These are phyloP conservation scores for Malurus cyaneus DNA, from an alignment of 2,113 vertebrate species.

Conservation along the genomic window DNA sequence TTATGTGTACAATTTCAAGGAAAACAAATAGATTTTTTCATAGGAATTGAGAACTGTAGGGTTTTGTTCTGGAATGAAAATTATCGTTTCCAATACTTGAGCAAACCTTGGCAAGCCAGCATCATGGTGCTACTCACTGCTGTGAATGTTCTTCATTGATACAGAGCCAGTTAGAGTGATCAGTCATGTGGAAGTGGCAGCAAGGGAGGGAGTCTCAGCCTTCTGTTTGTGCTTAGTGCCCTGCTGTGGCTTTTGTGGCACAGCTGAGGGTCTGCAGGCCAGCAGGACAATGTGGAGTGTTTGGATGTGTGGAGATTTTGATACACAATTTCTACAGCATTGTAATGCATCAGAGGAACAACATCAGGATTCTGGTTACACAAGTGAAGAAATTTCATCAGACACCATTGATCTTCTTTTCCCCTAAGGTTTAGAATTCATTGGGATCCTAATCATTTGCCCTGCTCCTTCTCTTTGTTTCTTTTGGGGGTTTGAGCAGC, in stretches of 20 bases:
- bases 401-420: too few relatives aligned
- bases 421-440: too few relatives aligned
- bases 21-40: background rate
- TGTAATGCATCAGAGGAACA: background rate
- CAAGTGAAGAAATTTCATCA: too few relatives aligned
- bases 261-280: background rate
- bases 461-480: too few relatives aligned
- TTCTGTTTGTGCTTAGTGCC: background rate
- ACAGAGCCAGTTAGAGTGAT: background rate
- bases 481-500: too few relatives aligned
- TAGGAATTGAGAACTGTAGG: background rate
- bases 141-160: background rate
- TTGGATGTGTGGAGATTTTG: background rate
- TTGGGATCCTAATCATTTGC: too few relatives aligned
- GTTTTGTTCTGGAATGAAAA: background rate
- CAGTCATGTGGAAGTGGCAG: background rate
- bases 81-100: rapidly evolving
- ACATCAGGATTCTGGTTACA: background rate
- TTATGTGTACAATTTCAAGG: background rate
- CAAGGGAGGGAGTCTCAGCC: background rate
- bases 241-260: background rate
- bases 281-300: rapidly evolving
- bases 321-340: background rate
- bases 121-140: background rate
- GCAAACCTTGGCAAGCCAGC: background rate